Evolutionary conservation across 2,113 vertebrate species (phyloP).

Genomic region (Jaculus jaculus): DNA sequence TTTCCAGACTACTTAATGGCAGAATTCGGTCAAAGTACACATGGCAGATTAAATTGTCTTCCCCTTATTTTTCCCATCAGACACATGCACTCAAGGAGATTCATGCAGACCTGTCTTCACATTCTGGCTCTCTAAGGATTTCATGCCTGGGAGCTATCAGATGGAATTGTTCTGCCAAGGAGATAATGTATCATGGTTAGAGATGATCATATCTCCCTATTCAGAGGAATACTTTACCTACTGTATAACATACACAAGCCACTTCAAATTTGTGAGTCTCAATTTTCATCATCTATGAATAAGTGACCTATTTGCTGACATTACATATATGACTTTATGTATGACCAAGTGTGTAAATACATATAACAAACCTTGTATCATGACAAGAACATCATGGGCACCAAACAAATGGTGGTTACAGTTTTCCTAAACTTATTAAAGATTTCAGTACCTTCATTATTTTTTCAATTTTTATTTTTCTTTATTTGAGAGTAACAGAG

Average conservation of each 20-base stretch:
- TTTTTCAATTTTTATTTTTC: too few relatives aligned
- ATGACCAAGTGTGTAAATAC: neutral
- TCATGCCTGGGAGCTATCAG: neutral
- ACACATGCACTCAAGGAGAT: neutral
- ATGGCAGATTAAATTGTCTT: slow-evolving; percentile 26
- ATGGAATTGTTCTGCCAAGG: neutral
- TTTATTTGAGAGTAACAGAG: too few relatives aligned
- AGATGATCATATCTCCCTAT: neutral
- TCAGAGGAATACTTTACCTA: neutral
- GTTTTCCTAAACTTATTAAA: neutral
- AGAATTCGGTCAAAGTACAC: slow-evolving; percentile 50
- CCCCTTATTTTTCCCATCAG: neutral
- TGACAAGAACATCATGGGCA: neutral
- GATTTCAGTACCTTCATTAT: neutral
- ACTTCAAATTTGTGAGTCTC: neutral
- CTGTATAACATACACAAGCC: neutral
- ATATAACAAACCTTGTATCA: neutral
- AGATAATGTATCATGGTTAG: neutral
- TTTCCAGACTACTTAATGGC: slow-evolving; percentile 59
- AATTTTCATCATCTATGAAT: neutral
- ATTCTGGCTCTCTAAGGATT: neutral
- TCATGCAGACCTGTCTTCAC: neutral
- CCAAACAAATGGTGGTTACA: neutral
- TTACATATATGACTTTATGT: neutral
- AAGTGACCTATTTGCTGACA: neutral